phyloP scores from a whole-genome alignment of 2,888 invertebrate species.

The Epistrophella euchroma region DNA sequence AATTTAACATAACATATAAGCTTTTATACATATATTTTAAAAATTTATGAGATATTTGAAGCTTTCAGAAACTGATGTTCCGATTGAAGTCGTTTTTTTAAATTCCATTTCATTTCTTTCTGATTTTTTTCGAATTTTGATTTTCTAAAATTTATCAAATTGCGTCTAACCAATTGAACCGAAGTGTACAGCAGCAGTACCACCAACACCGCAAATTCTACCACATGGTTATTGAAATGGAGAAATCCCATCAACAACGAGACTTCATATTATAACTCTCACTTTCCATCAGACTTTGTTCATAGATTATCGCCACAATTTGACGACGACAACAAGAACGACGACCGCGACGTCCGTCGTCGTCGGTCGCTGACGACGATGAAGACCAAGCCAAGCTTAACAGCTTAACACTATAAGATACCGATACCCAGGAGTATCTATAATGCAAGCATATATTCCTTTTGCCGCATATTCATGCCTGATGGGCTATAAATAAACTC shows the following conservation, averaged over 20 bases:
- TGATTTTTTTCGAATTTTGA: no score
- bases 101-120: no score
- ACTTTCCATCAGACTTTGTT: constrained; percentile 66
- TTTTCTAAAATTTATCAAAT: neutral
- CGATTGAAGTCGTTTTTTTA: no score
- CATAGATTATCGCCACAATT: constrained; percentile 66
- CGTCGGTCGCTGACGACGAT: no score
- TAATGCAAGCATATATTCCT: constrained; percentile 17
- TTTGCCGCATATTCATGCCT: constrained; percentile 21
- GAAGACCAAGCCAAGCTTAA: constrained; percentile 14
- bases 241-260: constrained; percentile 24
- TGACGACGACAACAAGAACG: constrained; percentile 27
- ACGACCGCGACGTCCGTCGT: neutral
- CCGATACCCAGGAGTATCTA: constrained; percentile 17
- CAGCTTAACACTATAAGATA: neutral
- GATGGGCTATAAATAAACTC: constrained; percentile 66
- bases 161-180: neutral
- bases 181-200: neutral
- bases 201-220: constrained; percentile 14
- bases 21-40: no score
- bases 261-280: constrained; percentile 61
- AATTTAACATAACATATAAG: no score
- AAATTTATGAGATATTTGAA: no score
- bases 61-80: no score
- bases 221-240: constrained; percentile 7